Conservation (phyloP, 2,888 invertebrate genomes). For the Harpalus rufipes region DNA sequence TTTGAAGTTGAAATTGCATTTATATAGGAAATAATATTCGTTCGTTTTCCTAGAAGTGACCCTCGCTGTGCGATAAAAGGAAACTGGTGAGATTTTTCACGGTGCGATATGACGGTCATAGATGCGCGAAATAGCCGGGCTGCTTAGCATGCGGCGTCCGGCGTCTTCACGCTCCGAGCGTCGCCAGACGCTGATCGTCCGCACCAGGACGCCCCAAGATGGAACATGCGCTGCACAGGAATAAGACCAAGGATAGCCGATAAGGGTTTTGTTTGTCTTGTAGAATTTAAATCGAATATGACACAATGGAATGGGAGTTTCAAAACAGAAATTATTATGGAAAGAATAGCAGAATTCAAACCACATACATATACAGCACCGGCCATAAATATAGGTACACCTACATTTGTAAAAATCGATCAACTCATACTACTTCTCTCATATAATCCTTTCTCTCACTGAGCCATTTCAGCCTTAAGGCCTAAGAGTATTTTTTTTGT, state of each 20-base stretch:
- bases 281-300: not conserved
- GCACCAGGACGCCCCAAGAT: slow-evolving; percentile 2
- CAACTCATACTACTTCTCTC: too few species aligned
- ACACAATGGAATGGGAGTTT: not conserved
- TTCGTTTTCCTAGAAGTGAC: slow-evolving; percentile 4
- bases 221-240: not conserved
- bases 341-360: too few species aligned
- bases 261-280: slow-evolving; percentile 42
- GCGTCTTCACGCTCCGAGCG: slow-evolving; percentile 68
- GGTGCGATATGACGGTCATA: slow-evolving; percentile 24
- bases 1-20: too few species aligned
- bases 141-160: slow-evolving; percentile 62
- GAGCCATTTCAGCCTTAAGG: too few species aligned
- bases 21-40: too few species aligned
- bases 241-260: not conserved
- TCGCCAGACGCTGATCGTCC: slow-evolving; percentile 60
- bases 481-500: too few species aligned
- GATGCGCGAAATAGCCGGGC: slow-evolving; percentile 61
- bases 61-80: slow-evolving; percentile 44
- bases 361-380: too few species aligned
- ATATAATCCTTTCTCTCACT: too few species aligned
- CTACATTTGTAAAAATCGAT: too few species aligned
- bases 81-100: slow-evolving; percentile 28
- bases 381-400: too few species aligned
- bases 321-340: too few species aligned